Percentiles rank a stretch among this genome's conserved stretches.
Evolutionary conservation across 2,113 vertebrate species (phyloP).

Genomic region (Lagenorhynchus albirostris): DNA sequence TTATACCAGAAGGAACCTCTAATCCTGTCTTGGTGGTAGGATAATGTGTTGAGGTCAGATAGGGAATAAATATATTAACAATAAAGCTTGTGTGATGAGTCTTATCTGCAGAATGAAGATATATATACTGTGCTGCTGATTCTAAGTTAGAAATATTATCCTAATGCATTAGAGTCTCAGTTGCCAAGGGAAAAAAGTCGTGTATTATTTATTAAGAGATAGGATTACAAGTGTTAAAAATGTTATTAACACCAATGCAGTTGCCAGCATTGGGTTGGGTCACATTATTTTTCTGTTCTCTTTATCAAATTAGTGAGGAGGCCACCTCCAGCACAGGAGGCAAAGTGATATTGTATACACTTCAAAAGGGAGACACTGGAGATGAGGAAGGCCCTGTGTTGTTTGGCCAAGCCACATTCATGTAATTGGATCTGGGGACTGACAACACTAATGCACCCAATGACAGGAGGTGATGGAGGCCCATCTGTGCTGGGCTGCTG

Average conservation of each 20-base stretch:
- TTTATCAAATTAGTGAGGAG: not conserved
- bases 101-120: not conserved
- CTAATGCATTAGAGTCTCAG: not conserved
- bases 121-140: not conserved
- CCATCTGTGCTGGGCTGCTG: conserved; percentile 41
- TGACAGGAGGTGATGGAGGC: conserved; percentile 9
- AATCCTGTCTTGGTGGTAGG: not conserved
- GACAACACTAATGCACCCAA: not conserved
- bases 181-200: not conserved
- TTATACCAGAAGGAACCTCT: not conserved
- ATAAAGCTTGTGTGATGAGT: not conserved
- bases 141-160: not conserved
- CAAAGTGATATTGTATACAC: not conserved
- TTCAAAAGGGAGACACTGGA: not conserved
- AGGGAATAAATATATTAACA: not conserved
- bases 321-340: not conserved
- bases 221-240: conserved; percentile 33
- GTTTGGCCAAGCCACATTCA: not conserved
- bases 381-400: not conserved
- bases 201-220: not conserved
- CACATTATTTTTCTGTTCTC: not conserved
- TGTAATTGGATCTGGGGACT: conserved; percentile 51
- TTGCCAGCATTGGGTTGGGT: not conserved
- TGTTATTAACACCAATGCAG: not conserved
- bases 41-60: not conserved